Conservation (phyloP, 2,113 vertebrate genomes). For the Dromiciops gliroides region DNA sequence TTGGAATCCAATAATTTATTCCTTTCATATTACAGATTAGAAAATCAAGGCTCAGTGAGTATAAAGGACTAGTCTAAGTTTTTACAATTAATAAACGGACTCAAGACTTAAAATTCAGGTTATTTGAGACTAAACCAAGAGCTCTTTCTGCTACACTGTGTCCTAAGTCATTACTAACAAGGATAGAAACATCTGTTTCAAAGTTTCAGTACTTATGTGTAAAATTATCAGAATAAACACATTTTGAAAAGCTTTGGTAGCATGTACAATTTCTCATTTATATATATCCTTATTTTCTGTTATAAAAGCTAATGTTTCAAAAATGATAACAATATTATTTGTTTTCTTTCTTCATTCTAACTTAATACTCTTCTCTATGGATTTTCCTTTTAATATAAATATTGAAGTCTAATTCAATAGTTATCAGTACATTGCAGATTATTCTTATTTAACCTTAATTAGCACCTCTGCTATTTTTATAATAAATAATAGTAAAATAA, state of each 20-base stretch:
- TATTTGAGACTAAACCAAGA: background rate
- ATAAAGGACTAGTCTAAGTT: background rate
- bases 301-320: background rate
- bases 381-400: conserved; percentile 1
- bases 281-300: background rate
- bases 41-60: background rate
- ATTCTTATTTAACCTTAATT: background rate
- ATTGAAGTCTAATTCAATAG: conserved; percentile 3
- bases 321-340: background rate
- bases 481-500: background rate
- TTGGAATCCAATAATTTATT: background rate
- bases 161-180: background rate
- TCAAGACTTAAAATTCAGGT: background rate
- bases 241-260: background rate
- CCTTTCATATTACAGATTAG: background rate
- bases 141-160: background rate
- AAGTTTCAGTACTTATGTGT: background rate
- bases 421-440: background rate
- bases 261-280: background rate
- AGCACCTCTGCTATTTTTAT: background rate
- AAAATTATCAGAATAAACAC: background rate
- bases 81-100: background rate
- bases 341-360: conserved; percentile 4
- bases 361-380: background rate
- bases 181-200: background rate